phyloP scores from a whole-genome alignment of 2,888 invertebrate genomes.

The Falcaria lacertinaria region DNA sequence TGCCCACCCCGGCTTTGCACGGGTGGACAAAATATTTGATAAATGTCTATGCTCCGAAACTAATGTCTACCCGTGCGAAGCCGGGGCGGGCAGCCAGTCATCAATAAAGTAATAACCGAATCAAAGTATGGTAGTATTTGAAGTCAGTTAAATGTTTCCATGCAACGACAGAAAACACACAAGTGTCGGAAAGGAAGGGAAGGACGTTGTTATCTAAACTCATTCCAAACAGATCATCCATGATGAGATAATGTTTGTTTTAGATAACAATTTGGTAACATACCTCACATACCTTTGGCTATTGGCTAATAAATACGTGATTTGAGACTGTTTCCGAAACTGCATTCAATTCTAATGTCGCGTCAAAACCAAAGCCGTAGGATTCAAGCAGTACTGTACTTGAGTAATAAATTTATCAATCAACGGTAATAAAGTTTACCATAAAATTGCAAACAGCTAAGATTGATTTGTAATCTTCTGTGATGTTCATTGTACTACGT shows the following conservation, averaged over 20 bases:
- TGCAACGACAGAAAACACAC: neutral
- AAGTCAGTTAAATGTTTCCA: slow-evolving; percentile 2
- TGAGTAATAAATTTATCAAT: neutral
- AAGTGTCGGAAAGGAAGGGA: too few species aligned
- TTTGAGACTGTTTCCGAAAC: neutral
- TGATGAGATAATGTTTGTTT: slow-evolving; percentile 54
- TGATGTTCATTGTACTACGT: neutral
- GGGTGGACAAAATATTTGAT: too few species aligned
- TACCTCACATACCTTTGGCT: neutral
- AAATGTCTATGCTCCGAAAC: too few species aligned
- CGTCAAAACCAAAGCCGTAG: neutral
- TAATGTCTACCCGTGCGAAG: too few species aligned
- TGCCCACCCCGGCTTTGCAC: too few species aligned
- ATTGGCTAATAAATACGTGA: slow-evolving; percentile 3
- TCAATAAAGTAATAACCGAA: too few species aligned
- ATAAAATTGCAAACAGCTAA: neutral
- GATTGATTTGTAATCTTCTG: neutral
- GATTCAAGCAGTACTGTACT: neutral
- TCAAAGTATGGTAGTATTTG: too few species aligned
- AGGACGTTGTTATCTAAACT: slow-evolving; percentile 39
- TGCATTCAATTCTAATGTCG: neutral
- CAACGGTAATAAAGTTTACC: neutral
- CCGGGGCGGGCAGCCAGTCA: too few species aligned
- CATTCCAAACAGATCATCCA: slow-evolving; percentile 47
- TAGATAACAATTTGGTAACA: slow-evolving; percentile 41